Evolutionary conservation across 2,113 vertebrate species (phyloP).

Genomic region (Choloepus hoffmanni): DNA sequence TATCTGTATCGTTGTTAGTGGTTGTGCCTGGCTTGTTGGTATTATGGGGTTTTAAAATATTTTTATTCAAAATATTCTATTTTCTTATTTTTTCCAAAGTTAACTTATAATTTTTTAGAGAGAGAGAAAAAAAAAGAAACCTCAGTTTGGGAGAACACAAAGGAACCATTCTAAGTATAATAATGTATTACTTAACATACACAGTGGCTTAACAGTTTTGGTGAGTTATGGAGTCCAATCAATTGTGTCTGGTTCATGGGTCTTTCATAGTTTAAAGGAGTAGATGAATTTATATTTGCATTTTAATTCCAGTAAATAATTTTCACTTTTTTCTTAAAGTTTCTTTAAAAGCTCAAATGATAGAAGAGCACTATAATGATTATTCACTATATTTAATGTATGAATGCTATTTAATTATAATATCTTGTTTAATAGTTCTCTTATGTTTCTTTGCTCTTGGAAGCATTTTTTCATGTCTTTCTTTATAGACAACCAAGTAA

Average conservation of each 20-base stretch:
- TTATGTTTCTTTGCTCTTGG: conserved; percentile 84
- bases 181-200: background rate
- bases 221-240: background rate
- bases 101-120: background rate
- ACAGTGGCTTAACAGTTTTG: background rate
- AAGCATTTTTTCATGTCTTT: conserved; percentile 82
- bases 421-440: conserved; percentile 77
- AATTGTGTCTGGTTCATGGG: background rate
- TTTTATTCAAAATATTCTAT: background rate
- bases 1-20: background rate
- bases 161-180: background rate
- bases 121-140: background rate
- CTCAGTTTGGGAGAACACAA: background rate
- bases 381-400: background rate
- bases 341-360: background rate
- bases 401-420: background rate
- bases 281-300: background rate
- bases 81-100: background rate
- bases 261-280: background rate
- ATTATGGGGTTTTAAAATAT: background rate
- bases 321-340: background rate
- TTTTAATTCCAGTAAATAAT: background rate
- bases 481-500: conserved; percentile 80
- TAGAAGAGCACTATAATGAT: background rate
- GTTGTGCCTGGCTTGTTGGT: background rate